Conservation (phyloP, 2,888 invertebrate species). For the Zeuzera pyrina region DNA sequence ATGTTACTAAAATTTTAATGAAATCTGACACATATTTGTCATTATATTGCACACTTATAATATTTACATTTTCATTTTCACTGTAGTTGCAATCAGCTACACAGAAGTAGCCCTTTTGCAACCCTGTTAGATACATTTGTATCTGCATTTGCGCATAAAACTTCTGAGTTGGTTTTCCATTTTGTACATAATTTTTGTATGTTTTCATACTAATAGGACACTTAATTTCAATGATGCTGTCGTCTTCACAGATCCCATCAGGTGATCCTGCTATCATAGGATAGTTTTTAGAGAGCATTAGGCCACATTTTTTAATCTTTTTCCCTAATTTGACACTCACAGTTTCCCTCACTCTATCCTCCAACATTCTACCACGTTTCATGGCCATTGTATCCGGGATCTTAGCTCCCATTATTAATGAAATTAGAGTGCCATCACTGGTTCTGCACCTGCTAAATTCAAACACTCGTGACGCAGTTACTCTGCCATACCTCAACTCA, state of each 20-base stretch:
- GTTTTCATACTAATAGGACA: conserved; percentile 16
- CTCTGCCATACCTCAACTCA: conserved; percentile 25
- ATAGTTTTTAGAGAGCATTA: conserved; percentile 13
- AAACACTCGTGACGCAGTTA: conserved; percentile 27
- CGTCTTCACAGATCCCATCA: conserved; percentile 18
- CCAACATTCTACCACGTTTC: conserved; percentile 9
- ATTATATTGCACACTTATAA: too few species aligned
- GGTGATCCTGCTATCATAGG: conserved; percentile 24
- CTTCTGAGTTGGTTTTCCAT: conserved; percentile 13
- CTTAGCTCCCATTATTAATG: conserved; percentile 16
- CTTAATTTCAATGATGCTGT: conserved; percentile 14
- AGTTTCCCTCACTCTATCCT: conserved; percentile 14
- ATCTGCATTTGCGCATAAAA: conserved; percentile 17
- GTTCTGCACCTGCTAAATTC: conserved; percentile 25
- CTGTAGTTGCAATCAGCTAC: conserved; percentile 13
- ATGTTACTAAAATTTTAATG: too few species aligned
- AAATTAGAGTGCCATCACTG: conserved; percentile 16
- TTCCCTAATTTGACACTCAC: conserved; percentile 14
- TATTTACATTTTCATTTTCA: conserved; percentile 9
- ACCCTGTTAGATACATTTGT: conserved; percentile 16
- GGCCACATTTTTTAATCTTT: conserved; percentile 18
- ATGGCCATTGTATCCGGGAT: conserved; percentile 16
- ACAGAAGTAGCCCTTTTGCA: conserved; percentile 15
- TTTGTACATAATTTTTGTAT: conserved; percentile 13
- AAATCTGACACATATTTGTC: too few species aligned